Base-by-base conservation (phyloP, 2,113 vertebrate species). In the Probosciger aterrimus region DNA sequence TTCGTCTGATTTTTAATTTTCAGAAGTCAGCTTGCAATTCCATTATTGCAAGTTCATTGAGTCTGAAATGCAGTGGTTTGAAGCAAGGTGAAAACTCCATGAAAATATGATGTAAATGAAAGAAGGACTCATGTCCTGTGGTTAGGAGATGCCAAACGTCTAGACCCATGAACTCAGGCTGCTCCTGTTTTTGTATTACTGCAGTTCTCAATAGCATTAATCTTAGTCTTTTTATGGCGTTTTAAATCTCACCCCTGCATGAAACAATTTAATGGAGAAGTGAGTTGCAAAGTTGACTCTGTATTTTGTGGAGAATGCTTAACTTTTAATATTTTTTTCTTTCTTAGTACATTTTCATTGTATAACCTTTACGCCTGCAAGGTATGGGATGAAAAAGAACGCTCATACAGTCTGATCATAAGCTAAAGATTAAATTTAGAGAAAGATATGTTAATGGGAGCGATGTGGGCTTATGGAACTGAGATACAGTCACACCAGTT, bases 1-100 rank as follows among this genome's bases (percentile, higher is more conserved):
- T 63, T 35, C 53, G 80, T 90, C 31, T 74, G 69, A 25, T 47
- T 90, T 91, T 92, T 60, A 70, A 52, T 95, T 90, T 93, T 93
- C 59, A 86, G 52, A 55, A 81, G 43, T 90, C 59, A 37, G 19
- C 31, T 24, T 65, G 27, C 19, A 52, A 6, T 62, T 76, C 78
- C 24, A 14, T 81, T 88, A 16, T 52, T 77, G 31, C 41, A 57
- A 57, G 14, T 33, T 77, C 87, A 18, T 84, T 44, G 41, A 50
- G 25, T 30, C 69, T 46, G 9, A 65, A 91, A 76, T 43, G 35
- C 28, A 22, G 1, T 68, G 35, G 43, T 85, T 78, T 50, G 37
- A 68, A 81, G 50, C 47, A 57, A 49, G 10, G 50, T 60, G 30
- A 68, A 83, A 86, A 85, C 53, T 77, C 47, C 18, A 6, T 49